phyloP scores from a whole-genome alignment of 2,113 vertebrate genomes.

The Toxotes chatareus region DNA sequence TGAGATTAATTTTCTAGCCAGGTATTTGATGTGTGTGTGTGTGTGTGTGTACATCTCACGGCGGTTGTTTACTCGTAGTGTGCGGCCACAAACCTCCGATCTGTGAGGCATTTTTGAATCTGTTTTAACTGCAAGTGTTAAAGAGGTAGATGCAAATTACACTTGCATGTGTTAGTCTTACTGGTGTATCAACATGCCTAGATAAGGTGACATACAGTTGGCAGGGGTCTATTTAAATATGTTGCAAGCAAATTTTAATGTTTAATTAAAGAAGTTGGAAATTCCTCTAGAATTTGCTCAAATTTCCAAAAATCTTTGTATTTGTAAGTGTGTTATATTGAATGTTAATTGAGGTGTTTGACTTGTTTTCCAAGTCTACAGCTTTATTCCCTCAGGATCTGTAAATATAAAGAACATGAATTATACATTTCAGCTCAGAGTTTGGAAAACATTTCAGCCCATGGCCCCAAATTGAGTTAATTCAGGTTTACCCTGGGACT shows the following conservation, averaged over 20 bases:
- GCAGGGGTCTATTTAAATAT: background rate
- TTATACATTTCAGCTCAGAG: conserved; percentile 29
- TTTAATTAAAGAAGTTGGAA: background rate
- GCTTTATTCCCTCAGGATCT: conserved; percentile 23
- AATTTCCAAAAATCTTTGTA: background rate
- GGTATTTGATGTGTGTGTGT: background rate
- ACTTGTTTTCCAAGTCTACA: conserved; percentile 34
- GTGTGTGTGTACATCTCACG: background rate
- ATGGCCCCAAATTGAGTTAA: conserved; percentile 14
- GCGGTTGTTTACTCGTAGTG: background rate
- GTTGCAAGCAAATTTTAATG: background rate
- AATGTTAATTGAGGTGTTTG: conserved; percentile 18
- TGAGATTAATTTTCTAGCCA: conserved; percentile 21
- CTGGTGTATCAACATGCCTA: background rate
- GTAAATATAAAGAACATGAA: conserved; percentile 45
- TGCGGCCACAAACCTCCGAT: background rate
- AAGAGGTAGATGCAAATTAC: background rate
- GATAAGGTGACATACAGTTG: background rate
- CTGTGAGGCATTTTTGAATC: background rate
- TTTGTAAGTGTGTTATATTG: background rate
- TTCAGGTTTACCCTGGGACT: conserved; percentile 14
- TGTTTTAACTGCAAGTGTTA: background rate
- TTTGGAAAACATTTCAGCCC: conserved; percentile 31
- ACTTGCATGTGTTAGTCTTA: background rate
- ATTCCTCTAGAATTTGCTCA: background rate